Evolutionary conservation across 2,113 vertebrate species (phyloP).

Genomic region (Neolamprologus falcicula): DNA sequence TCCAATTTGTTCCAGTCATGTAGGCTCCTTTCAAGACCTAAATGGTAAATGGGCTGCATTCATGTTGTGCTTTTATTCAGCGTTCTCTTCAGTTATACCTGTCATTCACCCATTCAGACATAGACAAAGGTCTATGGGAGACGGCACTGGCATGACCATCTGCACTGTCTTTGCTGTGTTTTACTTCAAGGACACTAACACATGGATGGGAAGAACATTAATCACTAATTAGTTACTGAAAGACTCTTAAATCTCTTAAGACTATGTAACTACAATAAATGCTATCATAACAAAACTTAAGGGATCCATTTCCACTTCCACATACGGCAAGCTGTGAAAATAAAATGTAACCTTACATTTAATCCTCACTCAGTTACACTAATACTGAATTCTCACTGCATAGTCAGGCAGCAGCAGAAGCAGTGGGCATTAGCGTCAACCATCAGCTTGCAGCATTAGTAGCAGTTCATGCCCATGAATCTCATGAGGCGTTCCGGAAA

Average conservation of each 20-base stretch:
- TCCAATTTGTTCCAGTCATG: not conserved
- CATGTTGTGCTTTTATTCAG: not conserved
- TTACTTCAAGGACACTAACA: not conserved
- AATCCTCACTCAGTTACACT: not conserved
- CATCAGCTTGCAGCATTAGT: not conserved
- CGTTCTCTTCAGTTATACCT: not conserved
- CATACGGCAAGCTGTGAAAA: not conserved
- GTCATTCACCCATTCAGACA: rapidly evolving
- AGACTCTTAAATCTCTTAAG: not conserved
- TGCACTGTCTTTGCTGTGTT: not conserved
- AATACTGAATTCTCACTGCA: not conserved
- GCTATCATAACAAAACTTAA: not conserved
- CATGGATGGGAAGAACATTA: not conserved
- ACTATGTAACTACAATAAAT: not conserved
- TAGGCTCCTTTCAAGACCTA: not conserved
- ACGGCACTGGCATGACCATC: rapidly evolving
- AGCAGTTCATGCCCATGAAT: not conserved
- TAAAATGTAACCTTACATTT: not conserved
- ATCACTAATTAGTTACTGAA: not conserved
- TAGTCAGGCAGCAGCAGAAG: not conserved
- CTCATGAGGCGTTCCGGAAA: not conserved
- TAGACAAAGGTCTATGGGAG: not conserved
- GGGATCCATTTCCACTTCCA: not conserved
- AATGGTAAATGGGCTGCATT: not conserved
- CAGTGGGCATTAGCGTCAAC: not conserved